phyloP scores from a whole-genome alignment of 2,797 vertebrate genomes.

The Phalanger gymnotis region DNA sequence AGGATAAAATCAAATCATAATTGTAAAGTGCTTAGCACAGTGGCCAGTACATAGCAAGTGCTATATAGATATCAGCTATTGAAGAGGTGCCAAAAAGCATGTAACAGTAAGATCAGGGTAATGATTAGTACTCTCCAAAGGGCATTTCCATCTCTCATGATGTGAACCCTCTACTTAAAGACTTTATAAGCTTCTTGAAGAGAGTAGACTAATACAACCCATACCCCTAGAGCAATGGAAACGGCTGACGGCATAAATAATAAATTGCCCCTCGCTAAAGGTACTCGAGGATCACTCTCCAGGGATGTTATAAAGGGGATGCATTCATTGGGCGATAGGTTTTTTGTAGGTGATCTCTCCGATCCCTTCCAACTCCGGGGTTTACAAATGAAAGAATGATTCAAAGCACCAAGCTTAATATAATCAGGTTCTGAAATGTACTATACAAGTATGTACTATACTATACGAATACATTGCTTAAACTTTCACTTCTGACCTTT shows the following conservation, averaged over 20 bases:
- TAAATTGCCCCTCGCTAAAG: not conserved
- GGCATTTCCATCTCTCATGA: not conserved
- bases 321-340: not conserved
- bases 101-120: not conserved
- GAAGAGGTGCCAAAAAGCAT: not conserved
- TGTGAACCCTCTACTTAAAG: not conserved
- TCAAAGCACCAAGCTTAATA: not conserved
- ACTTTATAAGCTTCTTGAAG: not conserved
- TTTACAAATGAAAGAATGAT: conserved; percentile 1
- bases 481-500: not conserved
- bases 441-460: too few species aligned
- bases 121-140: not conserved
- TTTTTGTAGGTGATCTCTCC: not conserved
- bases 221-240: not conserved
- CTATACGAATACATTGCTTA: not conserved
- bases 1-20: not conserved
- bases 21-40: too few species aligned
- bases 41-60: not conserved
- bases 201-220: accelerated
- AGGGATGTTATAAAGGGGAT: not conserved
- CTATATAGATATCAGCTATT: accelerated
- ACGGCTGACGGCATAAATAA: not conserved
- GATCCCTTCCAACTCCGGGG: not conserved
- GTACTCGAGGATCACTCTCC: not conserved
- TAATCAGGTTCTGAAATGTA: not conserved